These are phyloP conservation scores for Machimus rusticus DNA, from an alignment of 2,888 invertebrate species.

Conservation along the genomic window DNA sequence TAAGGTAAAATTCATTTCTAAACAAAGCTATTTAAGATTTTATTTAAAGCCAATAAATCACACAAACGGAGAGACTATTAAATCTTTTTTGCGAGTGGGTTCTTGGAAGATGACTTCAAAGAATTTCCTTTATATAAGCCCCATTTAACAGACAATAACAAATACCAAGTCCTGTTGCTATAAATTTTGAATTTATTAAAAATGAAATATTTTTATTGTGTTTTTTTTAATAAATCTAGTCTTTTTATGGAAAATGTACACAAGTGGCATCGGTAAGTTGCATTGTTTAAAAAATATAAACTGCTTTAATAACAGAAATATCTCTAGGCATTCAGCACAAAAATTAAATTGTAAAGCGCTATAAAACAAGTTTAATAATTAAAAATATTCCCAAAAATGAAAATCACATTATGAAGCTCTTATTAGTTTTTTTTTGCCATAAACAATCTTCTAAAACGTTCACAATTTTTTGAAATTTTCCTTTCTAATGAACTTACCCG, in stretches of 20 bases:
- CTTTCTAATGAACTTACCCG: conserved; percentile 74
- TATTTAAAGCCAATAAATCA: neutral
- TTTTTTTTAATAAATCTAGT: neutral
- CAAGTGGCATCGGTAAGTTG: neutral
- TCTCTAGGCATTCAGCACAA: neutral
- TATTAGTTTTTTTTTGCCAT: conserved; percentile 18
- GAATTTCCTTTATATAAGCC: neutral
- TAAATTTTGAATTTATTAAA: neutral
- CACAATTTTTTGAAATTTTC: neutral
- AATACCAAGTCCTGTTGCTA: neutral
- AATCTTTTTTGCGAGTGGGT: neutral
- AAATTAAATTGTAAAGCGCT: neutral
- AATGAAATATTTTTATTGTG: neutral
- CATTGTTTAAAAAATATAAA: neutral
- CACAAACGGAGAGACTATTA: neutral
- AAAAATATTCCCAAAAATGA: neutral
- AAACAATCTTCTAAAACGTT: conserved; percentile 10
- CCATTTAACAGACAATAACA: neutral
- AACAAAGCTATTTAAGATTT: neutral
- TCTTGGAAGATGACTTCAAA: neutral
- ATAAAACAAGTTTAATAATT: neutral
- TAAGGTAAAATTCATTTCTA: neutral
- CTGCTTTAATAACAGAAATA: neutral
- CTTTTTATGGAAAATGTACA: neutral
- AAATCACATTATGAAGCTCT: conserved; percentile 13